Evolutionary conservation across 2,888 invertebrate species (phyloP), one percentile per base, ranked within the genome.

Genomic region (Caenorhabditis doughertyi): DNA sequence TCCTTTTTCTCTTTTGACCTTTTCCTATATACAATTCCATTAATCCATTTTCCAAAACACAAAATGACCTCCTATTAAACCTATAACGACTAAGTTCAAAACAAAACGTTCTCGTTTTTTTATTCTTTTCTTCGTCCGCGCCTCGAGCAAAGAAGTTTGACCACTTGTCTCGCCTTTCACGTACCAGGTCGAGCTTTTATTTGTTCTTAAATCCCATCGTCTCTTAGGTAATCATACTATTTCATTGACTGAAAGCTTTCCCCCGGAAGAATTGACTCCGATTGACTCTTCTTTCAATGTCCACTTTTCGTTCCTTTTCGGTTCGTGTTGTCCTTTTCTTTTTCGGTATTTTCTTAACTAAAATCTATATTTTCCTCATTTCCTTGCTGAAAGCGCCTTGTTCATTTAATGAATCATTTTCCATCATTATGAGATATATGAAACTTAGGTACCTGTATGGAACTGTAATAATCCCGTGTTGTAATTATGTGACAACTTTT

Each of bases 141-240:
- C n/a, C 23, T 42, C 35, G 76, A 67, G 71, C 65, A 79, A 79
- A 70, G 65, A 44, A 79, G 58, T 64, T 67, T 79, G 79, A 79
- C 79, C 79, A 79, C 79, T 79, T 79, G 79, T 79, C 72, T 65
- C 58, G 44, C 79, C 49, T 65, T 79, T 64, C 70, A 81, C 81
- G 81, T 81, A 81, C 81, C 81, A 81, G 74, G 70, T 81, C 74
- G 81, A 44, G 74, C 74, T 62, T 55, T 62, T 80, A 55, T 73
- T 80, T 80, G 73, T 62, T 42, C 64, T 51, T 27, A 51, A 55
- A 55, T 47, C 44, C 9, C 60, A 27, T n/a, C 55, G 62, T 67
- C 68, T 73, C 80, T 56, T 29, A 56, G 68, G 80, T 80, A 73
- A 44, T 55, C 16, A 4, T 23, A 35, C 53, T 80, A 44, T 74